Evolutionary conservation across 1,140 invertebrate species (phyloP).

Genomic region (Heterodera schachtii): DNA sequence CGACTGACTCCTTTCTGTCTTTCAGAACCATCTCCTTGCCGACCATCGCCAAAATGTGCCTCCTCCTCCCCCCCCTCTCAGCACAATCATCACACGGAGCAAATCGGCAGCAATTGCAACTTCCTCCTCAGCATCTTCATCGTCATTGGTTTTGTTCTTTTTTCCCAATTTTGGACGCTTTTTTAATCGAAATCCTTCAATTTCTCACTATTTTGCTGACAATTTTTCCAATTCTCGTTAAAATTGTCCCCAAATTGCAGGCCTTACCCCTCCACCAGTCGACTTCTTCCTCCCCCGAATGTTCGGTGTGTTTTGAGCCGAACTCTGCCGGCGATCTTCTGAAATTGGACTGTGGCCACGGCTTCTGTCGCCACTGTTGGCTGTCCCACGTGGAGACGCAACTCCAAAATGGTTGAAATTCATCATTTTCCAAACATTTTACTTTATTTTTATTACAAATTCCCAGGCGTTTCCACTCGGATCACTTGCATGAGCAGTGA

Average conservation of each 20-base stretch:
- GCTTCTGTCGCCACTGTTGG: slow-evolving; percentile 49
- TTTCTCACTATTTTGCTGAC: too few species aligned
- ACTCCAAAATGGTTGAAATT: slow-evolving; percentile 40
- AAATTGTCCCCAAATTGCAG: neutral
- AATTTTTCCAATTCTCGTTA: too few species aligned
- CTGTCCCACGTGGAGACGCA: slow-evolving; percentile 41
- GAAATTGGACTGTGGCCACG: slow-evolving; percentile 47
- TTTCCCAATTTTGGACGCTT: too few species aligned
- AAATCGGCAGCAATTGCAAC: neutral
- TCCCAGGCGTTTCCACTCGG: slow-evolving; percentile 21
- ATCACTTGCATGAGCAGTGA: slow-evolving; percentile 66
- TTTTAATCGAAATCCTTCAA: too few species aligned
- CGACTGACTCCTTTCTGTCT: neutral
- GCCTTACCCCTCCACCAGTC: neutral
- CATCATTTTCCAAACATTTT: neutral
- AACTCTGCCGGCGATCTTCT: slow-evolving; percentile 28
- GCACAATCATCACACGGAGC: neutral
- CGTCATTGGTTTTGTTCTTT: neutral
- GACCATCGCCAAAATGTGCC: neutral
- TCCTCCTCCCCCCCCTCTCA: neutral
- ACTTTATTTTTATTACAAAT: neutral
- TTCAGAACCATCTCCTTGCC: slow-evolving; percentile 24
- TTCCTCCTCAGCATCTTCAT: neutral
- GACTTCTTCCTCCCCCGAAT: slow-evolving; percentile 19
- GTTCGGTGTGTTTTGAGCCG: slow-evolving; percentile 45